phyloP scores from a whole-genome alignment of 2,797 vertebrate species.

The Acanthopagrus latus region DNA sequence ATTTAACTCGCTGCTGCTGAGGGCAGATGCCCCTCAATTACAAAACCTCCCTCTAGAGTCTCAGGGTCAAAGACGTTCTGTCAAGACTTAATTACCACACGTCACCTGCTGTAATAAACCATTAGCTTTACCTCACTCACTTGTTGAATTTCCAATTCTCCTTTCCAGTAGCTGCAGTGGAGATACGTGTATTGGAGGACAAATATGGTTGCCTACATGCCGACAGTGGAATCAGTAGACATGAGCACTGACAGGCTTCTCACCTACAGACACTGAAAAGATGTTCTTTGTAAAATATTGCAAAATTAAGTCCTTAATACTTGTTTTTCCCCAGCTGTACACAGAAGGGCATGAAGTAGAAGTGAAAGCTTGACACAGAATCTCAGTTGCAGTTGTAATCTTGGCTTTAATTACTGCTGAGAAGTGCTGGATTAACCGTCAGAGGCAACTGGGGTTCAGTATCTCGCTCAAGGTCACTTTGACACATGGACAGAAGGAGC shows the following conservation, averaged over 20 bases:
- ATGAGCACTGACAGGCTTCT: too few species aligned
- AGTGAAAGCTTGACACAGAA: neutral
- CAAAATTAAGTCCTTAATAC: neutral
- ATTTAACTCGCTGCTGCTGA: too few species aligned
- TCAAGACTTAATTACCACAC: too few species aligned
- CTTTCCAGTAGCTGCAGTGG: neutral
- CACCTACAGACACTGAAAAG: neutral
- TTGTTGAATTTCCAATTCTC: neutral
- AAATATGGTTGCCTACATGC: neutral
- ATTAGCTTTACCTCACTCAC: too few species aligned
- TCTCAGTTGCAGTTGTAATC: neutral
- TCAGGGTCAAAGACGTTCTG: too few species aligned
- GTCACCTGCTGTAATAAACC: too few species aligned
- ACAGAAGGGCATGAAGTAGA: neutral
- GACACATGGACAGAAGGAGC: neutral
- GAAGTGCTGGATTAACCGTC: neutral
- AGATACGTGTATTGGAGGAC: neutral
- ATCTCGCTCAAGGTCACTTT: slow-evolving; percentile 4
- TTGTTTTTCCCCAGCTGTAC: neutral
- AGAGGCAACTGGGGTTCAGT: neutral
- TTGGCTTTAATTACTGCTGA: neutral
- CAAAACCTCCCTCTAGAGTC: too few species aligned
- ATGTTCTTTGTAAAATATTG: neutral
- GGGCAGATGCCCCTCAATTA: too few species aligned
- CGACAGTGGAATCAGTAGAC: neutral